These are phyloP conservation scores for honey bee (Apis mellifera) DNA, from an alignment of 1,140 invertebrate species.

Conservation along the genomic window Amel_HAv3.1 CM009940.2:3258001-3258500, in stretches of 20 bases:
- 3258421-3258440: not conserved
- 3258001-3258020: no score
- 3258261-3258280: conserved; percentile 12
- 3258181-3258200: not conserved
- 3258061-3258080: no score
- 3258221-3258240: no score
- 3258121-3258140: not conserved
- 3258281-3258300: conserved; percentile 12
- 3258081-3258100: no score
- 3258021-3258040: no score
- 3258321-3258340: conserved; percentile 28
- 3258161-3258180: not conserved
- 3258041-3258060: no score
- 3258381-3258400: conserved; percentile 26
- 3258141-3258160: not conserved
- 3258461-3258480: not conserved
- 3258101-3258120: not conserved
- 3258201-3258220: not conserved
- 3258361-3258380: conserved; percentile 6
- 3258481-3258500: conserved; percentile 40
- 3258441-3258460: conserved; percentile 1
- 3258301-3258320: conserved; percentile 14
- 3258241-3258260: conserved; percentile 3
- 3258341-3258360: conserved; percentile 19
- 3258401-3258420: not conserved